Percentiles rank a stretch among this genome's conserved stretches.
phyloP scores from a whole-genome alignment of 2,113 vertebrate species.

The Hiodon alosoides region DNA sequence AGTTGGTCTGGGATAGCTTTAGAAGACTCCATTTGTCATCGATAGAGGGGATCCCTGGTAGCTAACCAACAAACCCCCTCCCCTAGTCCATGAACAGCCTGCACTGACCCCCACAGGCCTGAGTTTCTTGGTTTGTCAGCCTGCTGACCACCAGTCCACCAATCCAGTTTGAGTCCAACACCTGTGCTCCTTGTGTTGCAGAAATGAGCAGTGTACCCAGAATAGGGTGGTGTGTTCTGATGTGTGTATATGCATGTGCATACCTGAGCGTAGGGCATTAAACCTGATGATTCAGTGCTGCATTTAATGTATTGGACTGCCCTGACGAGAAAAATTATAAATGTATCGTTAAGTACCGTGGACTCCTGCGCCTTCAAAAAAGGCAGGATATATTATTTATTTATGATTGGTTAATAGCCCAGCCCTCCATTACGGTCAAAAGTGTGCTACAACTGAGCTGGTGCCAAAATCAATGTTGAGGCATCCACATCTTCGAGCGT shows the following conservation, averaged over 20 bases:
- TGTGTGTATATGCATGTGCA: neutral
- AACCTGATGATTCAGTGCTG: constrained; percentile 20
- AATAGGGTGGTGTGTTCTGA: neutral
- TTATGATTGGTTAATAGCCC: constrained; percentile 32
- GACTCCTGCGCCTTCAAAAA: constrained; percentile 5
- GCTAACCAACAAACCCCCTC: too few relatives aligned
- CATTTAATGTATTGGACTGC: constrained; percentile 23
- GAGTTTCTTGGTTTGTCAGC: too few relatives aligned
- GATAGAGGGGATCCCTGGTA: too few relatives aligned
- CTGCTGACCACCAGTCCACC: too few relatives aligned
- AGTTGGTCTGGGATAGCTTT: too few relatives aligned
- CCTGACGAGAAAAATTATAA: constrained; percentile 30
- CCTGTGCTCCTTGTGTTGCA: too few relatives aligned
- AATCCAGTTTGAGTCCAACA: too few relatives aligned
- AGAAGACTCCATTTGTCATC: too few relatives aligned
- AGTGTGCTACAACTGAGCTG: constrained; percentile 20
- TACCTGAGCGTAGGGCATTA: constrained; percentile 2
- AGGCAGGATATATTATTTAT: constrained; percentile 26
- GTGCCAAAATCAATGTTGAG: constrained; percentile 26
- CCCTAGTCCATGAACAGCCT: too few relatives aligned
- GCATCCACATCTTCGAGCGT: constrained; percentile 25
- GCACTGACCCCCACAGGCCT: too few relatives aligned
- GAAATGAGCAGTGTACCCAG: too few relatives aligned
- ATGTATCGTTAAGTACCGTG: constrained; percentile 22
- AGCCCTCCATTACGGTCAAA: constrained; percentile 30